Evolutionary conservation across 1,140 invertebrate genomes (phyloP), one percentile per base, ranked within the genome.

Genomic region (Oryzaephilus surinamensis): DNA sequence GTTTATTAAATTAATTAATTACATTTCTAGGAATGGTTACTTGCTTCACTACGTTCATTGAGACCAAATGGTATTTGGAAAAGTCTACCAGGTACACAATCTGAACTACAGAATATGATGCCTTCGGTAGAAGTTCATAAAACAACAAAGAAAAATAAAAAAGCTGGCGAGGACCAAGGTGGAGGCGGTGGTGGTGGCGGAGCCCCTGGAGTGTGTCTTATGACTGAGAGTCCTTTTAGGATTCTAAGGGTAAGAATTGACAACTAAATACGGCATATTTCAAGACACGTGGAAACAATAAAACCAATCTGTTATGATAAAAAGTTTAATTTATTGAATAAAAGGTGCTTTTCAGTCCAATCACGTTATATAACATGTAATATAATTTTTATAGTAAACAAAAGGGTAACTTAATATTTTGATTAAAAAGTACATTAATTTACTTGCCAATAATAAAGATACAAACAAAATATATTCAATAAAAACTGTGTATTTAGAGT

Each of bases 161-260:
- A 55, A 58, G 32, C 54, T 4, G 43, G 46, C 26, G 24, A 47
- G 28, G 27, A 32, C 10, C 39, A 35, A 32, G 4, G 33, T 52
- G 60, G 26, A 26, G n/a, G 41, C 38, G 38, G 39, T 12, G 48
- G 47, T 15, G 58, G 58, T 23, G 48, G 60, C 44, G 47, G n/a
- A n/a, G n/a, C n/a, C n/a, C n/a, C n/a, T n/a, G n/a, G 65, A 43
- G 58, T 78, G 10, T 79, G 77, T 55, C 60, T 75, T 1, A 67
- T 80, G 50, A 66, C 65, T 29, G 72, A 79, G 44, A 78, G 74
- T 51, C 77, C 77, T 11, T 79, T 65, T 51, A 61, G 77, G 33
- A 79, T 80, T 51, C 59, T 79, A 29, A 67, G 76, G 67, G 76
- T 77, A 55, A 72, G 71, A 62, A 31, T n/a, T n/a, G n/a, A n/a